Evolutionary conservation across 2,113 vertebrate species (phyloP).

Genomic region (Perognathus longimembris): DNA sequence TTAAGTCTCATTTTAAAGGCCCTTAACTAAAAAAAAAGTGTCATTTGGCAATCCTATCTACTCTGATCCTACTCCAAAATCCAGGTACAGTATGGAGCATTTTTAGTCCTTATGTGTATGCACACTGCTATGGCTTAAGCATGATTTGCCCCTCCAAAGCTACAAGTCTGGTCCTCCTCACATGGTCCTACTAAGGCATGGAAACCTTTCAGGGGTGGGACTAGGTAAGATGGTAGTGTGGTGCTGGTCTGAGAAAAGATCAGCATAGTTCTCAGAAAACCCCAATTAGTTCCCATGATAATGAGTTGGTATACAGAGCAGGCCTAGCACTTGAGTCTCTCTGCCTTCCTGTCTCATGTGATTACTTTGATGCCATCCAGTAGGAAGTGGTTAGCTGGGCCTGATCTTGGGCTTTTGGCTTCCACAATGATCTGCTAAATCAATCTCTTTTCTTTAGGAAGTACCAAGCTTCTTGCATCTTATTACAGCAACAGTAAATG

Average conservation of each 20-base stretch:
- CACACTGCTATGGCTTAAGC: neutral
- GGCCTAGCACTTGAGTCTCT: neutral
- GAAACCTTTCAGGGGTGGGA: no score
- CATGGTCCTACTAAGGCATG: neutral
- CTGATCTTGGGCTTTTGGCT: neutral
- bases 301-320: neutral
- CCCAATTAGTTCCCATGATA: neutral
- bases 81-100: neutral
- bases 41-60: neutral
- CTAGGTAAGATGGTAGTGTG: neutral
- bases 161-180: neutral
- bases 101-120: neutral
- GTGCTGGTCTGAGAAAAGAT: neutral
- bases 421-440: neutral
- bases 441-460: neutral
- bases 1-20: no score
- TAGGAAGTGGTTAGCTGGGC: neutral
- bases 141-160: neutral
- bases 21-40: neutral
- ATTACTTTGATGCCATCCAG: neutral
- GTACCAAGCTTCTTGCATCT: neutral
- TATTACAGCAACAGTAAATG: neutral
- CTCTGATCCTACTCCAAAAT: neutral
- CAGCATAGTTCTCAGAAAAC: no score
- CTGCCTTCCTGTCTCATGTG: neutral